Conservation (phyloP, 2,888 invertebrate genomes). For the Archaeoteleia sp. region DNA sequence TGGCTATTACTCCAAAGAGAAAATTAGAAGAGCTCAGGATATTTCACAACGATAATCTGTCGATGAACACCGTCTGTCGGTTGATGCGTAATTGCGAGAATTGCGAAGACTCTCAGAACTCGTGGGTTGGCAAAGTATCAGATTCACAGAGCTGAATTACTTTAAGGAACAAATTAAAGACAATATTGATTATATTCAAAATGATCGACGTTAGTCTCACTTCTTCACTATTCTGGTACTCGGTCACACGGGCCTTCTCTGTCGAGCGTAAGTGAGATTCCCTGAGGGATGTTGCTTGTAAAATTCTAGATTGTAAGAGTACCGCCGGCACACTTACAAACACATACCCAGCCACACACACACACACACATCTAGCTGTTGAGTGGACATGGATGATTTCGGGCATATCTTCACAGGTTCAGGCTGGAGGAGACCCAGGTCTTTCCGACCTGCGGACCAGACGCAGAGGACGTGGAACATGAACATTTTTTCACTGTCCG, state of each 20-base stretch:
- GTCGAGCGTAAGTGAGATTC: no score
- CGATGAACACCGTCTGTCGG: conserved; percentile 80
- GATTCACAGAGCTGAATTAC: conserved; percentile 78
- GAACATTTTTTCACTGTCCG: conserved; percentile 38
- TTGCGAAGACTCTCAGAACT: conserved; percentile 81
- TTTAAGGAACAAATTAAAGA: conserved; percentile 80
- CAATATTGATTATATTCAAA: conserved; percentile 82
- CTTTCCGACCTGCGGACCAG: conserved; percentile 21
- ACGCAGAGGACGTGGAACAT: conserved; percentile 36
- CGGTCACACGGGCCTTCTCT: no score
- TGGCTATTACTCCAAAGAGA: conserved; percentile 81
- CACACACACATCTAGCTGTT: not conserved
- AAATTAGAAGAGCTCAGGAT: conserved; percentile 82
- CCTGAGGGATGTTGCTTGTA: no score
- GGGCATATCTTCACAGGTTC: conserved; percentile 18
- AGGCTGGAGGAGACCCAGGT: conserved; percentile 16
- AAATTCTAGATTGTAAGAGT: no score
- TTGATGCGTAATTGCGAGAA: conserved; percentile 82
- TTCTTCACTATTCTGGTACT: no score
- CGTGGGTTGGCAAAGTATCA: conserved; percentile 83
- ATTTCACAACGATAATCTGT: conserved; percentile 82
- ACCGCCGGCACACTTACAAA: no score
- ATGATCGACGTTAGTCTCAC: no score
- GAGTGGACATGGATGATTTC: conserved; percentile 27
- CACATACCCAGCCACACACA: no score